Evolutionary conservation across 2,113 vertebrate genomes (phyloP), one percentile per base, ranked within the genome.

Genomic region (Antidorcas marsupialis): DNA sequence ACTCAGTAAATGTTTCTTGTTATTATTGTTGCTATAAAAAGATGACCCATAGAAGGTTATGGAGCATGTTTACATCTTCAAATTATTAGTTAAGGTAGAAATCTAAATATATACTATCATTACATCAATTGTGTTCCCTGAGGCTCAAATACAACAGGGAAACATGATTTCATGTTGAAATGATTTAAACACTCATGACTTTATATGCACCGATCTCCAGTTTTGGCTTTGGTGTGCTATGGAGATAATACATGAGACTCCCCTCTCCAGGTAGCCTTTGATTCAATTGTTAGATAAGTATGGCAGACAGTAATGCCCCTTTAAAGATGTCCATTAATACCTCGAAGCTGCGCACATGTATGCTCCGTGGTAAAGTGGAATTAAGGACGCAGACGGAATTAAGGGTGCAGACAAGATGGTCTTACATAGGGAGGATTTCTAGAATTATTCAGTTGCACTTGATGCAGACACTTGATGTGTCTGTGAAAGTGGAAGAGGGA

Each of bases 21-120:
- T 98, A 30, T 95, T 97, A 50, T 62, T 86, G 71, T 85, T 78
- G 53, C 82, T 85, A 15, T 67, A 33, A 94, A 94, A 92, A 95
- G 52, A 89, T 97, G 87, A 64, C 57, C 52, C 64, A 67, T 28
- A 7, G 64, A 62, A 92, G 45, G 81, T 53, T 84, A 64, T 71
- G n/a, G 36, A 88, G 36, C 28, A 33, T 96, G 82, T 93, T 88
- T 91, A 94, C 53, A 62, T 47, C 60, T 91, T 91, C 55, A 89
- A 91, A 93, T 91, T 52, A 89, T 53, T 39, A 92, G 55, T 87
- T 96, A 90, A 79, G 25, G 17, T 30, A 45, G 43, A 30, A 28
- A 30, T 57, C 87, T 95, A 74, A 94, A 50, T 47, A 39, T 91
- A 17, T 19, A 25, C 55, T 67, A 33, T 86, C 45, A 93, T 92